Base-by-base conservation (phyloP, 2,113 vertebrate species). In the Todiramphus chloris region DNA sequence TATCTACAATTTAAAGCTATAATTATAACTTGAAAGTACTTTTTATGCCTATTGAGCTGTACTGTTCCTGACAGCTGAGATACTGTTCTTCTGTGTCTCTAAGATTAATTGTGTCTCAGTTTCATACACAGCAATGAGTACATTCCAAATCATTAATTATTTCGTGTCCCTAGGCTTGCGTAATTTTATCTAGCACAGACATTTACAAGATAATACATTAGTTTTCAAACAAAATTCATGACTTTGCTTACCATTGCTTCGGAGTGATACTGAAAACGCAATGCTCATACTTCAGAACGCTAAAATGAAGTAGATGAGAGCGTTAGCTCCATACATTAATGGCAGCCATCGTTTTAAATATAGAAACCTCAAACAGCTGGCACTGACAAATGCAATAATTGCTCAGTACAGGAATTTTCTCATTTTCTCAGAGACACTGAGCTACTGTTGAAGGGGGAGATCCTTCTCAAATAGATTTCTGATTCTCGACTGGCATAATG, bases 1-100 rank as follows among this genome's bases (percentile, higher is more conserved):
- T 95, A 91, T 94, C 83, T 94, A 76, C 74, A 79, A 89, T 41
- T 87, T 73, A 79, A 89, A 92, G 74, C 67, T 89, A 35, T 76
- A 93, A 94, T 96, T 95, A 80, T 59, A 80, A 31, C 37, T 69
- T 90, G 23, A 58, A 96, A 91, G 63, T 82, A 69, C 19, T 51
- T 89, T 79, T 94, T 73, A 72, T 94, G 86, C 66, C 28, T 69
- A 46, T 89, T 0, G 2, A 79, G 81, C 81, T 79, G 39, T 37
- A 43, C 43, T 75, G 43, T 53, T 83, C 43, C 68, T 91, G 62
- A 87, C 62, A 83, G 81, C 58, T 87, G 80, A 92, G 56, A 90
- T 75, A 51, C 73, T 89, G 48, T 55, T 96, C 35, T 88, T 83
- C 68, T 82, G 41, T 78, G 73, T 90, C 79, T 93, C 86, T 41